phyloP scores from a whole-genome alignment of 2,888 invertebrate species.

The Leistus spinibarbis region DNA sequence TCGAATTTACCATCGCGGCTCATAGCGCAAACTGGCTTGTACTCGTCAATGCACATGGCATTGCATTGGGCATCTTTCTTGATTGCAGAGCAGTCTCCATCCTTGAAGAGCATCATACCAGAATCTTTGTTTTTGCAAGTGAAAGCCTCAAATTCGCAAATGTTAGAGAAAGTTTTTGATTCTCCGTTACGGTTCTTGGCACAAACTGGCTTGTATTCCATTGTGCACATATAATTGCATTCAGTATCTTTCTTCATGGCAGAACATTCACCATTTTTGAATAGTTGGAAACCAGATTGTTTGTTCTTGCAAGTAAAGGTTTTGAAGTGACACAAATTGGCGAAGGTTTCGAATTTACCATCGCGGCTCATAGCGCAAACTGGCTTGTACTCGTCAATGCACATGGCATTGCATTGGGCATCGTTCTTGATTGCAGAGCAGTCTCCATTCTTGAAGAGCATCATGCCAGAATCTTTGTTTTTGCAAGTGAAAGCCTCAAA shows the following conservation, averaged over 20 bases:
- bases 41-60: not conserved
- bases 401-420: not conserved
- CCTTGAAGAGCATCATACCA: not conserved
- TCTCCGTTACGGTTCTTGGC: not conserved
- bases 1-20: not conserved
- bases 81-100: not conserved
- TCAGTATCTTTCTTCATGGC: not conserved
- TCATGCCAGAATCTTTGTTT: not conserved
- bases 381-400: not conserved
- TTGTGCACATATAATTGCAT: not conserved
- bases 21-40: not conserved
- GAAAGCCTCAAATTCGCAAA: not conserved
- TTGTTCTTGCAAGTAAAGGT: not conserved
- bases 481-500: not conserved
- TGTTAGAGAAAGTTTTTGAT: not conserved
- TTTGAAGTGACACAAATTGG: not conserved
- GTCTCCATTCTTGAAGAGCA: not conserved
- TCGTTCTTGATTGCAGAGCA: not conserved
- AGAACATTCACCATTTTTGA: not conserved
- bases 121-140: not conserved
- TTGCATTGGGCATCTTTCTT: not conserved
- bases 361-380: not conserved
- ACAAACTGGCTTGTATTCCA: not conserved
- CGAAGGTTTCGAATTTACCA: not conserved
- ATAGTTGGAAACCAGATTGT: not conserved